Percentiles rank a stretch among this genome's conserved stretches.
Evolutionary conservation across 2,797 vertebrate genomes (phyloP).

Genomic region (Pangasius krempfi): DNA sequence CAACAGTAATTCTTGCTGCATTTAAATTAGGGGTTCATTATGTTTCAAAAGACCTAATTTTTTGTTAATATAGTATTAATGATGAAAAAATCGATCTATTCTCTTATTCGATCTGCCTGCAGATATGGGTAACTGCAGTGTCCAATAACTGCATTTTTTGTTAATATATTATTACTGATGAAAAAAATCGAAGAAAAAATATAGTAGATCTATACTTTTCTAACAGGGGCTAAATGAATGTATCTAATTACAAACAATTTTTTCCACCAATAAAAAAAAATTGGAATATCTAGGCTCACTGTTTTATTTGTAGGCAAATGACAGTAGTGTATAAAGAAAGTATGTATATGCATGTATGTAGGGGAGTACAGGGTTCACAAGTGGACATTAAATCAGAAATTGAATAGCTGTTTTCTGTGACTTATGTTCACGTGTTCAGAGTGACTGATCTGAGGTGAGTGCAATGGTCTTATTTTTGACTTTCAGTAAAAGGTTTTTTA

Average conservation of each 20-base stretch:
- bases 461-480: not conserved
- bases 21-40: not conserved
- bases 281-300: no score
- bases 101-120: no score
- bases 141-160: no score
- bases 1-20: not conserved
- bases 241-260: not conserved
- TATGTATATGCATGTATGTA: no score
- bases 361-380: not conserved
- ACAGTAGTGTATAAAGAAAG: not conserved
- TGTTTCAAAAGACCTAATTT: not conserved
- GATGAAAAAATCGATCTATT: no score
- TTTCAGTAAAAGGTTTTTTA: not conserved
- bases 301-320: not conserved
- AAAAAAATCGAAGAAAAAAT: no score
- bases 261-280: not conserved
- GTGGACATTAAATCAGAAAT: no score
- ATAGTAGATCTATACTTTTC: conserved; percentile 1
- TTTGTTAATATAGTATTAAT: not conserved
- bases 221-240: not conserved
- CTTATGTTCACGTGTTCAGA: not conserved
- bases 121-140: no score
- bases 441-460: not conserved
- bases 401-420: not conserved
- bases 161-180: not conserved